These are phyloP conservation scores for Drosophila diplacantha DNA, from an alignment of 2,888 invertebrate species.

Conservation along the genomic window DNA sequence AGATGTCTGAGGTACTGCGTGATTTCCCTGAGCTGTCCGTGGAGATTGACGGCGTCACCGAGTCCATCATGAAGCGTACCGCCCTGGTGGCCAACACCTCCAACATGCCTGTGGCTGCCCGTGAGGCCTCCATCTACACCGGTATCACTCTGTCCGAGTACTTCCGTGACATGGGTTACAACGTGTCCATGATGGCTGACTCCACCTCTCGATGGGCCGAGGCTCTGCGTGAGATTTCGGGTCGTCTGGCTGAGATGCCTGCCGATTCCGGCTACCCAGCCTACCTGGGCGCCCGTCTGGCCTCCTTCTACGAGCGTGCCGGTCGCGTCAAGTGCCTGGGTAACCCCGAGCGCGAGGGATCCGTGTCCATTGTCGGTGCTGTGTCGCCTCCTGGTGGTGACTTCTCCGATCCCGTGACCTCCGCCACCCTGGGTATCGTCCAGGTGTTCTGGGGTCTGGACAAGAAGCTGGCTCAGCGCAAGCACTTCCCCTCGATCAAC, in stretches of 20 bases:
- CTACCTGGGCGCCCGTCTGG: constrained; percentile 97
- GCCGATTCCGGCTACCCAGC: constrained; percentile 99
- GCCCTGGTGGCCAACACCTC: constrained; percentile 99
- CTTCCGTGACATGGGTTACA: constrained; percentile 99
- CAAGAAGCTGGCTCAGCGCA: constrained; percentile 98
- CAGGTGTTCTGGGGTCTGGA: constrained; percentile 99
- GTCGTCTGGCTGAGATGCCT: constrained; percentile 99
- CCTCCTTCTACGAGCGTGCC: constrained; percentile 99
- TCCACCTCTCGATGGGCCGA: constrained; percentile 99
- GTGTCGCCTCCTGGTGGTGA: constrained; percentile 99
- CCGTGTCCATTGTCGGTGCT: constrained; percentile 99
- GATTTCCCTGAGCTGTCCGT: constrained; percentile 99
- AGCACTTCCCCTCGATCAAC: constrained; percentile 99
- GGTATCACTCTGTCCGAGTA: constrained; percentile 99
- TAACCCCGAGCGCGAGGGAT: constrained; percentile 98
- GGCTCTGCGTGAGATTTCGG: constrained; percentile 99
- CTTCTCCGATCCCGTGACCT: constrained; percentile 99
- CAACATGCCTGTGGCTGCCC: constrained; percentile 99
- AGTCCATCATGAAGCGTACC: constrained; percentile 99
- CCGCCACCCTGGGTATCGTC: constrained; percentile 98
- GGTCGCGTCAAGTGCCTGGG: constrained; percentile 98
- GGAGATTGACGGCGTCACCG: constrained; percentile 96
- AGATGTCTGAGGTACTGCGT: constrained; percentile 99
- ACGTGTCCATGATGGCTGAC: constrained; percentile 99
- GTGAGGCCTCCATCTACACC: constrained; percentile 99